These are phyloP conservation scores for Gymnocheta viridis DNA, from an alignment of 2,888 invertebrate species.

Conservation along the genomic window DNA sequence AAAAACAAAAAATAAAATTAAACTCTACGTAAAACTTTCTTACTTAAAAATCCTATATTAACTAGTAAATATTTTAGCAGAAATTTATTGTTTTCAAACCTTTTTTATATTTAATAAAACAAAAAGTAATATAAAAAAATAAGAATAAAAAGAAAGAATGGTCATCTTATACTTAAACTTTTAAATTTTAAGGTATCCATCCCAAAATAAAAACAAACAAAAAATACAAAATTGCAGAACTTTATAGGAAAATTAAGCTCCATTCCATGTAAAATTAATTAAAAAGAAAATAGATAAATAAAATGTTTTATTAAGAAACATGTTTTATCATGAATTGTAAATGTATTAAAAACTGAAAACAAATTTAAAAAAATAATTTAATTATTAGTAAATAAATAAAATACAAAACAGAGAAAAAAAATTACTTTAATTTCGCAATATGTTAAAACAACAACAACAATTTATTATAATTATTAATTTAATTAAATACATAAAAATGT, in stretches of 20 bases:
- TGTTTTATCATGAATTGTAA: conserved; percentile 55
- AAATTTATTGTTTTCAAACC: conserved; percentile 70
- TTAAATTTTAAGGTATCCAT: conserved; percentile 45
- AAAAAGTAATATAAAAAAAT: neutral
- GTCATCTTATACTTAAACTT: conserved; percentile 48
- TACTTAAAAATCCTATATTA: conserved; percentile 40
- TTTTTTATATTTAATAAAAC: conserved; percentile 47
- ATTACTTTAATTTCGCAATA: conserved; percentile 75
- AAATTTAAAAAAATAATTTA: conserved; percentile 52
- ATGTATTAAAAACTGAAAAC: conserved; percentile 47
- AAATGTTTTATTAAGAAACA: conserved; percentile 32
- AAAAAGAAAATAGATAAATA: conserved; percentile 29
- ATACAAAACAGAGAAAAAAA: conserved; percentile 32
- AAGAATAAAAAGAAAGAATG: conserved; percentile 18
- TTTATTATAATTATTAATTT: conserved; percentile 63
- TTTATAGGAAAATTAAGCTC: conserved; percentile 73
- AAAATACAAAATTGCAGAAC: conserved; percentile 55
- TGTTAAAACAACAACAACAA: conserved; percentile 72
- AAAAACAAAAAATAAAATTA: conserved; percentile 38
- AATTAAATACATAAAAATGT: conserved; percentile 45
- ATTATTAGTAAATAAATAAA: conserved; percentile 62
- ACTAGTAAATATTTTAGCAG: conserved; percentile 72
- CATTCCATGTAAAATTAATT: conserved; percentile 81
- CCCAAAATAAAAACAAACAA: conserved; percentile 12
- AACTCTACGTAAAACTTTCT: conserved; percentile 7